phyloP scores from a whole-genome alignment of 2,797 vertebrate species.

The Silurus lanzhouensis region DNA sequence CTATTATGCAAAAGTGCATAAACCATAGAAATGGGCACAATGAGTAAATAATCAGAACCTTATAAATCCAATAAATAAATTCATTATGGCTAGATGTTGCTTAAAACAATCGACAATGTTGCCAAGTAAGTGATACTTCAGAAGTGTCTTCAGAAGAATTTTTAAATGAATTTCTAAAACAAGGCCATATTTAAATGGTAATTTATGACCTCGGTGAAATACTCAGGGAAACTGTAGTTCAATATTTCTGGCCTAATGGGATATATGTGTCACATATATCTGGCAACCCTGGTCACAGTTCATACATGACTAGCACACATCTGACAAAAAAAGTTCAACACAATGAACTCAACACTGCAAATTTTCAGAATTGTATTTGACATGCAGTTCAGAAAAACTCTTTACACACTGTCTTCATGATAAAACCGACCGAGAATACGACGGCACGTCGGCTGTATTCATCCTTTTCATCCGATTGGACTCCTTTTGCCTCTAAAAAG shows the following conservation, averaged over 20 bases:
- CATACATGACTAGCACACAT: background rate
- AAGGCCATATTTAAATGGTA: background rate
- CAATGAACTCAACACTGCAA: no score
- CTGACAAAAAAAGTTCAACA: background rate
- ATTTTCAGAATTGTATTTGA: background rate
- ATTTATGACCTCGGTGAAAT: background rate
- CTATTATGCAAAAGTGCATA: background rate
- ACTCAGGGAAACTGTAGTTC: background rate
- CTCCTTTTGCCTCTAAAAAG: background rate
- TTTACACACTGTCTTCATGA: background rate
- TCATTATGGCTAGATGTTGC: background rate
- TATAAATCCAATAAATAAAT: background rate
- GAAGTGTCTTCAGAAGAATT: background rate
- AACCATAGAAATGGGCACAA: background rate
- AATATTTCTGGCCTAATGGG: background rate
- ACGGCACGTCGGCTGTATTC: background rate
- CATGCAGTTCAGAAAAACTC: background rate
- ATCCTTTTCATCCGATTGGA: background rate
- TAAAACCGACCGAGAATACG: background rate
- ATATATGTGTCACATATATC: background rate
- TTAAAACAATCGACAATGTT: background rate
- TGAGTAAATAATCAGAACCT: background rate
- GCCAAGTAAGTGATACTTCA: background rate
- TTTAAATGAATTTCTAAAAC: no score
- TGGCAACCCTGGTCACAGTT: background rate